phyloP scores from a whole-genome alignment of 2,113 vertebrate genomes.

The Mormyrus lacerda region DNA sequence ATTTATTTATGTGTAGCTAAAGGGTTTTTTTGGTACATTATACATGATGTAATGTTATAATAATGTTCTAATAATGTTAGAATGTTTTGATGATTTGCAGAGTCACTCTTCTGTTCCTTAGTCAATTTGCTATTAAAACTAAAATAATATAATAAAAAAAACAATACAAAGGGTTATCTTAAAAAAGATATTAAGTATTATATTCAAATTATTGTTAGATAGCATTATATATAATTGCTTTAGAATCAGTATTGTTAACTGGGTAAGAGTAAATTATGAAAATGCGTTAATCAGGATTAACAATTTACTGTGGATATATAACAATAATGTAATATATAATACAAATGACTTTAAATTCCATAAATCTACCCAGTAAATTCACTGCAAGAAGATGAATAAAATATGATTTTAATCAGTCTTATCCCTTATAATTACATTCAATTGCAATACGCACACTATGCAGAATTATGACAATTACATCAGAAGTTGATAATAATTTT shows the following conservation, averaged over 20 bases:
- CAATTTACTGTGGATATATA: slow-evolving; percentile 14
- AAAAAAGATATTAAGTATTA: neutral
- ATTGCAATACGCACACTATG: neutral
- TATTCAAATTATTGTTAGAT: neutral
- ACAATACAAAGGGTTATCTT: neutral
- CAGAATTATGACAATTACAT: neutral
- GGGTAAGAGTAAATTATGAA: slow-evolving; percentile 18
- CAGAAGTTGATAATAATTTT: neutral
- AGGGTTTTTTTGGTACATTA: too few species aligned
- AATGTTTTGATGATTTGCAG: too few species aligned
- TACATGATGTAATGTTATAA: too few species aligned
- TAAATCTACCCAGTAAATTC: neutral
- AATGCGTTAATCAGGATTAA: slow-evolving; percentile 19
- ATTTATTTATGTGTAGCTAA: neutral
- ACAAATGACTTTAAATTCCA: slow-evolving; percentile 38
- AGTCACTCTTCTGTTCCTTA: neutral
- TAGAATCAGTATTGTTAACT: slow-evolving; percentile 1
- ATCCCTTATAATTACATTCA: neutral
- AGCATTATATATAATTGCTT: neutral
- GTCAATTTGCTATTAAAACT: neutral
- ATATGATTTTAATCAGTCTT: neutral
- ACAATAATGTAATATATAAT: slow-evolving; percentile 47
- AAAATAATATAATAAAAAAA: neutral
- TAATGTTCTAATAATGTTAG: too few species aligned
- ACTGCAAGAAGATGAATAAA: neutral